These are phyloP conservation scores for Picathartes gymnocephalus DNA, from an alignment of 2,113 vertebrate genomes.

Conservation along the genomic window DNA sequence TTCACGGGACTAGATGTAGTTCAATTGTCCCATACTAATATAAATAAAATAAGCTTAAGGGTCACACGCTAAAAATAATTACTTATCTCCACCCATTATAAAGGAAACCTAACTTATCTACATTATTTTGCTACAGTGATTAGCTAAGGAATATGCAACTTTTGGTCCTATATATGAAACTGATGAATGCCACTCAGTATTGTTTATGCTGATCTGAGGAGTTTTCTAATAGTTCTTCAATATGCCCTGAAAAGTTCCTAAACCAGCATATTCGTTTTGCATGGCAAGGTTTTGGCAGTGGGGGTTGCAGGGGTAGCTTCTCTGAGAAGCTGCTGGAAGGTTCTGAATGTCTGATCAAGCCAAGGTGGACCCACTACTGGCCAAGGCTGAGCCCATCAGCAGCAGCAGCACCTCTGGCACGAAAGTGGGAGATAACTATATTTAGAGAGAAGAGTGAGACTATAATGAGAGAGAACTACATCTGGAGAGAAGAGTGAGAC, in stretches of 20 bases:
- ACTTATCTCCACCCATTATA: not conserved
- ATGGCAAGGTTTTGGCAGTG: not conserved
- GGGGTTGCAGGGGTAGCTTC: not conserved
- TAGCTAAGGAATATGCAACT: not conserved
- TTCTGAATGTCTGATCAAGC: not conserved
- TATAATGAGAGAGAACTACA: not conserved
- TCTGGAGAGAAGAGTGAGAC: not conserved
- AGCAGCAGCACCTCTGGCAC: rapidly evolving
- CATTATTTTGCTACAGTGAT: not conserved
- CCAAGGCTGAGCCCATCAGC: not conserved
- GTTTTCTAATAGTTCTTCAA: not conserved
- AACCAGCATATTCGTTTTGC: rapidly evolving
- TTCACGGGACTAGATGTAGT: not conserved
- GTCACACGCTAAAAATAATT: not conserved
- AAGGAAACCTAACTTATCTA: not conserved
- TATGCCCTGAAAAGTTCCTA: not conserved
- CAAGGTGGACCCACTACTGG: no score
- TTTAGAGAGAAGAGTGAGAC: not conserved
- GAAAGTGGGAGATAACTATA: not conserved
- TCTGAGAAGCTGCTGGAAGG: not conserved
- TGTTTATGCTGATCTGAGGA: not conserved
- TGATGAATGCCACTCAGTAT: not conserved
- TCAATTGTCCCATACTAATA: not conserved
- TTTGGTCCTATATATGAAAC: not conserved
- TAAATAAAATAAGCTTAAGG: not conserved